phyloP scores from a whole-genome alignment of 2,888 invertebrate genomes.

The Hydrotaea diabolus region DNA sequence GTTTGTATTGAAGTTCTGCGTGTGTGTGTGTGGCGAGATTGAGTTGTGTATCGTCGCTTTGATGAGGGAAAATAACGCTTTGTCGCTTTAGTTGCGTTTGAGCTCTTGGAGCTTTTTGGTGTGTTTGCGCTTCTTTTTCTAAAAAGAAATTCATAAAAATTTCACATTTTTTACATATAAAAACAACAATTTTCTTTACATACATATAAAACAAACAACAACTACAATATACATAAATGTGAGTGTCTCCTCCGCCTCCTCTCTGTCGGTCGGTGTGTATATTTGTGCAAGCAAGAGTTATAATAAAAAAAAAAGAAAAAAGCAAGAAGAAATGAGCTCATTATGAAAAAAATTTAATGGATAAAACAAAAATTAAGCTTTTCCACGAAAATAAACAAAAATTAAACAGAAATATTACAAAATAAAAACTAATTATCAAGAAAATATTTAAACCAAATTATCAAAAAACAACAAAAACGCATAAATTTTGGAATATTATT shows the following conservation, averaged over 20 bases:
- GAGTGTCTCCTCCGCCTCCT: conserved; percentile 29
- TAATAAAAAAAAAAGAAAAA: conserved; percentile 30
- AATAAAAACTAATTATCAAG: not conserved
- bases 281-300: conserved; percentile 40
- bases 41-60: conserved; percentile 55
- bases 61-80: conserved; percentile 59
- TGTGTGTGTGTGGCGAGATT: conserved; percentile 62
- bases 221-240: conserved; percentile 43
- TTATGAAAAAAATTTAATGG: conserved; percentile 40
- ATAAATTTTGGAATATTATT: not conserved
- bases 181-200: conserved; percentile 60
- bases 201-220: conserved; percentile 39
- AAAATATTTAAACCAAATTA: conserved; percentile 7
- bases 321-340: conserved; percentile 37
- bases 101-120: conserved; percentile 79
- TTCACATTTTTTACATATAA: conserved; percentile 59
- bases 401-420: conserved; percentile 18
- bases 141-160: conserved; percentile 49
- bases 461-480: not conserved
- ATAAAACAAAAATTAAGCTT: not conserved
- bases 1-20: conserved; percentile 69
- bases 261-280: not conserved
- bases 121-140: conserved; percentile 70
- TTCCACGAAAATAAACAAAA: not conserved
- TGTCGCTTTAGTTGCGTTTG: conserved; percentile 77